Evolutionary conservation across 2,797 vertebrate species (phyloP).

Genomic region (Discoglossus pictus): DNA sequence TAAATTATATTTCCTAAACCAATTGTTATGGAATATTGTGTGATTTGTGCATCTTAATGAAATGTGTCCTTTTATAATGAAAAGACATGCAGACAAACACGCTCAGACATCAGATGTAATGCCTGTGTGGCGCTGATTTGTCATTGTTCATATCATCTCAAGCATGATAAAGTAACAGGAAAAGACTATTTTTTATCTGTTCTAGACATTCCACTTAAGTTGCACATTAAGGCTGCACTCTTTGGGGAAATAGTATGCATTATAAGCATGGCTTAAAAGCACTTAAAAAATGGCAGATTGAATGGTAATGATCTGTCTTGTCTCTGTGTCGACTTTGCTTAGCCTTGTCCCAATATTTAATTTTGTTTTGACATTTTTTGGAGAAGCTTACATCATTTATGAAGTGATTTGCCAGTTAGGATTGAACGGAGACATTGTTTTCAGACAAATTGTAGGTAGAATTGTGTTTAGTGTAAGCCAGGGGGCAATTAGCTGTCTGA

Average conservation of each 20-base stretch:
- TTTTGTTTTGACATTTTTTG: slow-evolving; percentile 64
- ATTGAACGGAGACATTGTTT: slow-evolving; percentile 20
- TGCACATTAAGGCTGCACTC: slow-evolving; percentile 36
- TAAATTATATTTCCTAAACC: too few relatives aligned
- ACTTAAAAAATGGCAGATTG: slow-evolving; percentile 54
- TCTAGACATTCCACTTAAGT: slow-evolving; percentile 31
- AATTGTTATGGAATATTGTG: too few relatives aligned
- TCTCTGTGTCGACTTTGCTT: slow-evolving; percentile 56
- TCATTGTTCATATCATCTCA: slow-evolving; percentile 62
- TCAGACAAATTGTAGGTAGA: slow-evolving; percentile 7
- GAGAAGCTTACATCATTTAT: slow-evolving; percentile 57
- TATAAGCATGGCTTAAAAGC: slow-evolving; percentile 51
- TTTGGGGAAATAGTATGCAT: slow-evolving; percentile 51
- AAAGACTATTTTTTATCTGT: slow-evolving; percentile 55
- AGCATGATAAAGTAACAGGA: slow-evolving; percentile 60
- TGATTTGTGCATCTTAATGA: neutral
- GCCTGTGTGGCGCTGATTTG: slow-evolving; percentile 51
- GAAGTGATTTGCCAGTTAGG: slow-evolving; percentile 14
- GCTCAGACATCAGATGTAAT: slow-evolving; percentile 51
- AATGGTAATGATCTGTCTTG: slow-evolving; percentile 54
- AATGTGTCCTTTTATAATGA: neutral
- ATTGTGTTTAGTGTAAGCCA: slow-evolving; percentile 1
- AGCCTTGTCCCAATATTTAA: slow-evolving; percentile 60
- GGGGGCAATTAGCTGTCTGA: neutral
- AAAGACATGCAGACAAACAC: neutral